Conservation (phyloP, 2,888 invertebrate genomes). For the Apodemia duryi region DNA sequence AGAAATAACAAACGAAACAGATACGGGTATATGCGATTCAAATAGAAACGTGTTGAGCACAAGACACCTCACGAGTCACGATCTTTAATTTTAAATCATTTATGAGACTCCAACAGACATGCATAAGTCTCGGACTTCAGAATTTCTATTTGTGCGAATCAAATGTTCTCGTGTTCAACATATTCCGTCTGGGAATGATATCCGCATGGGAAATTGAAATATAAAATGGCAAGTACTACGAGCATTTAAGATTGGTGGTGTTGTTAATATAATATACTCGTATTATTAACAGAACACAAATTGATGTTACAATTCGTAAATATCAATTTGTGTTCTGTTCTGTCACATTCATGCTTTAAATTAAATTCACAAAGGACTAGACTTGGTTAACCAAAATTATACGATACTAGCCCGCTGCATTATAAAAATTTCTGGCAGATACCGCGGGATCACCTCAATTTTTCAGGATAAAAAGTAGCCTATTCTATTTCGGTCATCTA, state of each 20-base stretch:
- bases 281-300: no score
- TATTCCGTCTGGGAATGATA: conserved; percentile 40
- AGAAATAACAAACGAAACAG: conserved; percentile 16
- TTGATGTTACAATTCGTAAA: no score
- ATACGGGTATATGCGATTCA: conserved; percentile 17
- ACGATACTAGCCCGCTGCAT: no score
- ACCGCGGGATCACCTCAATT: no score
- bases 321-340: no score
- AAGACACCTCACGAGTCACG: conserved; percentile 32
- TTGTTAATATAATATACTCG: not conserved
- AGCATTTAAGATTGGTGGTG: not conserved
- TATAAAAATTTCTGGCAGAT: no score
- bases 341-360: no score
- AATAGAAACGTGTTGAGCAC: conserved; percentile 26
- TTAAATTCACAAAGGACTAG: no score
- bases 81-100: conserved; percentile 34
- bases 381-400: no score
- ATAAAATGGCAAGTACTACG: conserved; percentile 10
- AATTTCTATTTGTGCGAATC: conserved; percentile 62
- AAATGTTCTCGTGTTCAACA: conserved; percentile 42
- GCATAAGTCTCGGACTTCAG: conserved; percentile 41
- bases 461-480: no score
- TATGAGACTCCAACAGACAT: conserved; percentile 33
- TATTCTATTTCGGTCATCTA: no score
- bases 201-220: conserved; percentile 21